These are phyloP conservation scores for Corythucha ciliata DNA, from an alignment of 2,888 invertebrate genomes.

Conservation along the genomic window DNA sequence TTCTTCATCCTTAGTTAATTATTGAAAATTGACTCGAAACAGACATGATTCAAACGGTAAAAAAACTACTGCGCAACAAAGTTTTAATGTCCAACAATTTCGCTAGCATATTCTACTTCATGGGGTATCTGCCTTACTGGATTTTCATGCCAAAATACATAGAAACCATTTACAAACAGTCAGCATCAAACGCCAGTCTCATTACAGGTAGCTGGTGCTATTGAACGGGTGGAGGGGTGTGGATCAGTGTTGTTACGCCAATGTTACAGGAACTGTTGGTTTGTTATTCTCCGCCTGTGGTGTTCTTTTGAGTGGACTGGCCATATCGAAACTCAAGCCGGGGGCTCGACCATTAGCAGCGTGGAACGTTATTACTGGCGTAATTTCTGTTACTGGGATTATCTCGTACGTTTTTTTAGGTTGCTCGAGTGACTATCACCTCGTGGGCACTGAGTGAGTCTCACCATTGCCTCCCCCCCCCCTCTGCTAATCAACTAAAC, in stretches of 20 bases:
- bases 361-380: constrained; percentile 59
- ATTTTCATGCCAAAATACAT: constrained; percentile 76
- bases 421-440: constrained; percentile 48
- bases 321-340: constrained; percentile 58
- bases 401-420: constrained; percentile 57
- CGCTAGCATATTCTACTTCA: constrained; percentile 61
- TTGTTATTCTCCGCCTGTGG: constrained; percentile 61
- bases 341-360: constrained; percentile 55
- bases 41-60: constrained; percentile 56
- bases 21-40: too few species aligned
- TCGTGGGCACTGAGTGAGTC: too few species aligned
- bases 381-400: constrained; percentile 53
- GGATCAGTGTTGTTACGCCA: too few species aligned
- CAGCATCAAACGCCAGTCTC: constrained; percentile 63
- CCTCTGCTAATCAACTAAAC: too few species aligned
- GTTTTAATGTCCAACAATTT: constrained; percentile 63
- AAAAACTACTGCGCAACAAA: constrained; percentile 53
- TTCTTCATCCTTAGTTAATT: too few species aligned
- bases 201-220: constrained; percentile 62
- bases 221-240: too few species aligned
- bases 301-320: constrained; percentile 54
- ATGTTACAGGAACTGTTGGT: constrained; percentile 48
- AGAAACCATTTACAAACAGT: constrained; percentile 68
- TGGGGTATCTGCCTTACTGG: constrained; percentile 65
- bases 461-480: too few species aligned